These are phyloP conservation scores for Potorous gilbertii DNA, from an alignment of 2,797 vertebrate species.

Conservation along the genomic window DNA sequence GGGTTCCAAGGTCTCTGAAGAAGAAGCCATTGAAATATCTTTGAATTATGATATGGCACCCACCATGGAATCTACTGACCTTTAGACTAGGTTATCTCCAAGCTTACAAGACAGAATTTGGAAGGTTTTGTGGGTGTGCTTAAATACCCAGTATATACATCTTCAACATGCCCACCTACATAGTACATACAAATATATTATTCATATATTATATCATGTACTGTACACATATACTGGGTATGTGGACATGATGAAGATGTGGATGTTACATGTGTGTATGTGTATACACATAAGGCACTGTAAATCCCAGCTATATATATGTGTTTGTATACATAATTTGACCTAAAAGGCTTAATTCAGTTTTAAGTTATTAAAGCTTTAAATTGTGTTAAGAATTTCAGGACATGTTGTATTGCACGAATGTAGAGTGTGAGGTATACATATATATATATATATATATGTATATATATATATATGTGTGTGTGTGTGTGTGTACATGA, in stretches of 20 bases:
- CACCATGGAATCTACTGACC: neutral
- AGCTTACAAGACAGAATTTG: neutral
- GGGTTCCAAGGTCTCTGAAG: neutral
- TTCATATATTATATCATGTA: neutral
- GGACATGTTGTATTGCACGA: neutral
- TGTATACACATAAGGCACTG: neutral
- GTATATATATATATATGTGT: neutral
- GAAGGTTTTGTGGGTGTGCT: neutral
- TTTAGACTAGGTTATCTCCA: neutral
- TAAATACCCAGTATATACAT: neutral
- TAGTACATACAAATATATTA: neutral
- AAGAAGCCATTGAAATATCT: neutral
- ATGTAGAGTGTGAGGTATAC: neutral
- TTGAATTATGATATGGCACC: neutral
- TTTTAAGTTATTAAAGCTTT: neutral
- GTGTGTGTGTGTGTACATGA: neutral
- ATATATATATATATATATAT: neutral
- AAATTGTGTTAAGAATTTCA: neutral
- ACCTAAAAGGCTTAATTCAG: neutral
- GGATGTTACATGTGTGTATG: neutral
- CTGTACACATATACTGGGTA: neutral
- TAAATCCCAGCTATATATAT: neutral
- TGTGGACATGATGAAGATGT: neutral
- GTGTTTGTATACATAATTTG: neutral
- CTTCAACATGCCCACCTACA: neutral